Percentiles rank a stretch among this genome's conserved stretches.
phyloP scores from a whole-genome alignment of 2,797 vertebrate genomes.

The Sebastes paucispinis region DNA sequence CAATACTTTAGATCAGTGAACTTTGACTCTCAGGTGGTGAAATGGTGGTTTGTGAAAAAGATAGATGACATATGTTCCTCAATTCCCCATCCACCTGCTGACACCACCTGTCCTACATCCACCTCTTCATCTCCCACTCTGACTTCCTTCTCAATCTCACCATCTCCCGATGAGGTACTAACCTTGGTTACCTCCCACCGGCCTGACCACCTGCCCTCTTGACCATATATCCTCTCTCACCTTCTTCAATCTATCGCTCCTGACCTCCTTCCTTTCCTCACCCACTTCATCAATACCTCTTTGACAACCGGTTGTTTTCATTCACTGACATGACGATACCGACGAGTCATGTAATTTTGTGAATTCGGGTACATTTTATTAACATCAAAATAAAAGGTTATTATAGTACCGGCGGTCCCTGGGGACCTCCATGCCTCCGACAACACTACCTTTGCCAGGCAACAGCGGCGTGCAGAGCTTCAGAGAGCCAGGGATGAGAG shows the following conservation, averaged over 20 bases:
- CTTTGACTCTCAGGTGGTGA: background rate
- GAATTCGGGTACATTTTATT: no score
- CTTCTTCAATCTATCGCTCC: background rate
- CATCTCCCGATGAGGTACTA: background rate
- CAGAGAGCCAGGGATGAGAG: no score
- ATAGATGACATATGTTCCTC: background rate
- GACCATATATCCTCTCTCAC: background rate
- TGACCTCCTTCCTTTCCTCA: background rate
- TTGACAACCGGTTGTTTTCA: background rate
- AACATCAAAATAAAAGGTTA: no score
- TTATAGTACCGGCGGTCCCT: no score
- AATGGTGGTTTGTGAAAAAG: background rate
- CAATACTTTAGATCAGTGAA: background rate
- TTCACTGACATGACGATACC: background rate
- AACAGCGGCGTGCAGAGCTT: no score
- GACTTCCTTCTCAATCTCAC: background rate
- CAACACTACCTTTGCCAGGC: no score
- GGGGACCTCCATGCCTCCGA: no score
- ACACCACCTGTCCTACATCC: background rate
- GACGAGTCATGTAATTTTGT: no score
- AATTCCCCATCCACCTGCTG: background rate
- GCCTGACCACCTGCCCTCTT: background rate
- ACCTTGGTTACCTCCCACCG: background rate
- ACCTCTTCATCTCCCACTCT: background rate
- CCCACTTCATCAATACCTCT: background rate